Conservation (phyloP, 1,140 invertebrate genomes). For the Oedothorax gibbosus region DNA sequence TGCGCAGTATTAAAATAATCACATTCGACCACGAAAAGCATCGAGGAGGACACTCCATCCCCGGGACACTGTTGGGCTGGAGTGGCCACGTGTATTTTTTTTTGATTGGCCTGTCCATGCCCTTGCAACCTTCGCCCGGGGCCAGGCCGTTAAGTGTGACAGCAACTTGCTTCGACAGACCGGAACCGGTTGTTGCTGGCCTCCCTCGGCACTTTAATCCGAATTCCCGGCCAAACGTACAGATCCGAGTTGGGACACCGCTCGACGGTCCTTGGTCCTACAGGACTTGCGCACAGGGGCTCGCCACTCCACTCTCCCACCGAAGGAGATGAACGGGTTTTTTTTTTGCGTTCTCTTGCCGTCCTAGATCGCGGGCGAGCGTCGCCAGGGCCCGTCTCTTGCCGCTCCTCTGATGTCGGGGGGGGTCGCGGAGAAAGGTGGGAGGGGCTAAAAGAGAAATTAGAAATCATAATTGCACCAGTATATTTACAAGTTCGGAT, state of each 20-base stretch:
- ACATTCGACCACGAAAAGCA: constrained; percentile 89
- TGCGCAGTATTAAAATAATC: constrained; percentile 70
- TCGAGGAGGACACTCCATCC: constrained; percentile 80
- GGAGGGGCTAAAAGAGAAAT: constrained; percentile 77
- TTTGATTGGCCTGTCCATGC: constrained; percentile 82
- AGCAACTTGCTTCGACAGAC: constrained; percentile 85
- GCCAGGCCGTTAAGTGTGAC: constrained; percentile 86
- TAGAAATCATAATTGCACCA: not conserved
- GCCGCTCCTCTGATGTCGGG: constrained; percentile 82
- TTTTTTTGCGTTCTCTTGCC: constrained; percentile 83
- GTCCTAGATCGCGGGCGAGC: constrained; percentile 83
- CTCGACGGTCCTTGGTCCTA: constrained; percentile 82
- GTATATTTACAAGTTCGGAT: not conserved
- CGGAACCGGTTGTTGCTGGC: constrained; percentile 82
- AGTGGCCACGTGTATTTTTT: constrained; percentile 83
- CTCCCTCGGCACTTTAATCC: constrained; percentile 77
- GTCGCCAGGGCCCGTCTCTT: constrained; percentile 80
- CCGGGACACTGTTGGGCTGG: constrained; percentile 80
- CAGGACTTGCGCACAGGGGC: constrained; percentile 81
- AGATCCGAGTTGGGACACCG: constrained; percentile 55
- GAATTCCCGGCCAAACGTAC: constrained; percentile 75
- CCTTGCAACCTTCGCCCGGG: constrained; percentile 78
- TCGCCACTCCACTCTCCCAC: constrained; percentile 89
- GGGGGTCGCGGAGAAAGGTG: constrained; percentile 83
- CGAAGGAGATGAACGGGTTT: constrained; percentile 82